Conservation (phyloP, 2,113 vertebrate genomes). For the Ptychochromis oligacanthus region DNA sequence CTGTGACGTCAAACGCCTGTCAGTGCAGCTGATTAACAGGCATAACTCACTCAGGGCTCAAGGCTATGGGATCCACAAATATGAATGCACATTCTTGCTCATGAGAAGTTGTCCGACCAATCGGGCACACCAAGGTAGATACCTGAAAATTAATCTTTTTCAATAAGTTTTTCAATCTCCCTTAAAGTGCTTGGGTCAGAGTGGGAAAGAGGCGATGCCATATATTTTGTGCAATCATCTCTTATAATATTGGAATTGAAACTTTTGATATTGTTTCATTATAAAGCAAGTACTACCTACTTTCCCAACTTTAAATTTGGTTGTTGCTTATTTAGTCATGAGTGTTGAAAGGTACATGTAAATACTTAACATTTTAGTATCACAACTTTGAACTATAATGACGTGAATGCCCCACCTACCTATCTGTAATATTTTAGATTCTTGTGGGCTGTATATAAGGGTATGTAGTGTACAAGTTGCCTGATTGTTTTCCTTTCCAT, state of each 20-base stretch:
- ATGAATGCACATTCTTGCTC: conserved; percentile 4
- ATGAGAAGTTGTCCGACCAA: not conserved
- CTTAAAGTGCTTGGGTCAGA: not conserved
- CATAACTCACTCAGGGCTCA: conserved; percentile 30
- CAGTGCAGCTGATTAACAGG: conserved; percentile 43
- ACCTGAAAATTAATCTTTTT: not conserved
- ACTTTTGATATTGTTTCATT: not conserved
- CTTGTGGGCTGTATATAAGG: not conserved
- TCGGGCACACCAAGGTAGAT: not conserved
- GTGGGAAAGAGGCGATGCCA: not conserved
- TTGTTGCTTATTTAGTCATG: too few relatives aligned
- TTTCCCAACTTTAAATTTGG: too few relatives aligned
- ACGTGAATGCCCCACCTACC: too few relatives aligned
- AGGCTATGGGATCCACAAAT: conserved; percentile 20
- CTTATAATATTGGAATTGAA: too few relatives aligned
- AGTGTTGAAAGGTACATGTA: not conserved
- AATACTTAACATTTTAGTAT: not conserved
- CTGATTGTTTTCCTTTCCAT: not conserved
- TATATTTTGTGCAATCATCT: too few relatives aligned
- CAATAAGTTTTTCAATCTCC: not conserved
- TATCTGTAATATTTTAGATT: not conserved
- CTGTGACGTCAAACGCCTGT: conserved; percentile 64
- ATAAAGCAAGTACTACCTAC: not conserved
- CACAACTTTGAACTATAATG: too few relatives aligned
- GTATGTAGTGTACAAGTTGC: not conserved